Conservation (phyloP, 2,888 invertebrate genomes). For the Eurytoma adleriae region DNA sequence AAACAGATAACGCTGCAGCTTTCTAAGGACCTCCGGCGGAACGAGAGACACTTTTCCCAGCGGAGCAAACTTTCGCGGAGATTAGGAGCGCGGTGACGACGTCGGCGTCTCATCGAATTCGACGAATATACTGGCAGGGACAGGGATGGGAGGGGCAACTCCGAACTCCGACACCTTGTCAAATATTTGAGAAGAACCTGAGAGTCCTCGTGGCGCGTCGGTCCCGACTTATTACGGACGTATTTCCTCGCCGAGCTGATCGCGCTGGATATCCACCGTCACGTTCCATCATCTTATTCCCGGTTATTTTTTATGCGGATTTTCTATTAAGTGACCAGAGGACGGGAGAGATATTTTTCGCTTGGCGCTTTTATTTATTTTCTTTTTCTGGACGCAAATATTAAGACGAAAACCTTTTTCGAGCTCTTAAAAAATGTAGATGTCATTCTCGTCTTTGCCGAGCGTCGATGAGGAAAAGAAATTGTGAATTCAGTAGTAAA, state of each 20-base stretch:
- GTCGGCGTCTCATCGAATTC: conserved; percentile 34
- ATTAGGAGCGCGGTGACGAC: conserved; percentile 20
- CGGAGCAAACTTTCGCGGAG: conserved; percentile 5
- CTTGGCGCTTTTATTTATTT: neutral
- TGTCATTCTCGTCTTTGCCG: too few relatives aligned
- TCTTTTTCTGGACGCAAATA: neutral
- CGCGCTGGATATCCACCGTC: neutral
- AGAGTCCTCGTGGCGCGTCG: neutral
- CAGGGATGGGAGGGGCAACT: neutral
- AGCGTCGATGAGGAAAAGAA: too few relatives aligned
- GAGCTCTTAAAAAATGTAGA: too few relatives aligned
- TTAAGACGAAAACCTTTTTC: neutral
- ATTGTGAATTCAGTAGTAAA: too few relatives aligned
- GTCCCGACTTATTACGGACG: conserved; percentile 17
- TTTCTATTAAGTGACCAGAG: too few relatives aligned
- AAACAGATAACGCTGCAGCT: too few relatives aligned
- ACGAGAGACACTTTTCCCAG: neutral
- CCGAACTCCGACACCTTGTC: conserved; percentile 23
- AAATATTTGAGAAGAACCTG: conserved; percentile 44
- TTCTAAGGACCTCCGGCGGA: neutral
- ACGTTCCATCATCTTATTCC: neutral
- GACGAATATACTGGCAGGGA: neutral
- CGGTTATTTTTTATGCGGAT: neutral
- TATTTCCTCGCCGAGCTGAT: neutral
- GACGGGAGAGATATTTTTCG: too few relatives aligned